Evolutionary conservation across 2,888 invertebrate species (phyloP).

Genomic region (Spisula solida): DNA sequence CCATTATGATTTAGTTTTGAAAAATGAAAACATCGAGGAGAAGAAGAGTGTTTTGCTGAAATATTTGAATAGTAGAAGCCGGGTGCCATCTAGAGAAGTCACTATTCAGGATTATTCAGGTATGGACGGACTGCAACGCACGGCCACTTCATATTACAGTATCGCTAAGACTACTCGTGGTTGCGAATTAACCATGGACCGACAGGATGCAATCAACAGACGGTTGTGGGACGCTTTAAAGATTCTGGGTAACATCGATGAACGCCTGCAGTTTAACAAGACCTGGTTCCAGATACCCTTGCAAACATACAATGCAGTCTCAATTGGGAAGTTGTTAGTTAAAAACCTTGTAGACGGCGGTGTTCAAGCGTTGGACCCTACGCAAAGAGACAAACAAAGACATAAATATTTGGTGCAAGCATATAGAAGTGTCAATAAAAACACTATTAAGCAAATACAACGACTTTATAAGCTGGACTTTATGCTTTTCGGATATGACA

Average conservation of each 20-base stretch:
- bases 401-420: slow-evolving; percentile 43
- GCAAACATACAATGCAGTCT: neutral
- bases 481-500: slow-evolving; percentile 47
- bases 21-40: slow-evolving; percentile 55
- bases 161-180: neutral
- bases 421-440: slow-evolving; percentile 30
- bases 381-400: slow-evolving; percentile 41
- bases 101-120: slow-evolving; percentile 17
- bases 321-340: neutral
- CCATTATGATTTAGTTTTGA: slow-evolving; percentile 44
- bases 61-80: neutral
- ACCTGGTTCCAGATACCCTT: neutral
- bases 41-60: slow-evolving; percentile 34
- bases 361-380: slow-evolving; percentile 27
- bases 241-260: slow-evolving; percentile 48
- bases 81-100: neutral
- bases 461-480: slow-evolving; percentile 54
- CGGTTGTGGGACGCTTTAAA: slow-evolving; percentile 57
- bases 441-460: slow-evolving; percentile 31
- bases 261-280: slow-evolving; percentile 22
- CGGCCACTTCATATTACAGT: neutral
- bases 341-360: slow-evolving; percentile 27
- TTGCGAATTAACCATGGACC: neutral
- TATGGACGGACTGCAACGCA: slow-evolving; percentile 12
- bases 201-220: slow-evolving; percentile 29